Percentiles rank a stretch among this genome's conserved stretches.
Evolutionary conservation across 2,888 invertebrate species (phyloP).

Genomic region (Watsonalla cultraria): DNA sequence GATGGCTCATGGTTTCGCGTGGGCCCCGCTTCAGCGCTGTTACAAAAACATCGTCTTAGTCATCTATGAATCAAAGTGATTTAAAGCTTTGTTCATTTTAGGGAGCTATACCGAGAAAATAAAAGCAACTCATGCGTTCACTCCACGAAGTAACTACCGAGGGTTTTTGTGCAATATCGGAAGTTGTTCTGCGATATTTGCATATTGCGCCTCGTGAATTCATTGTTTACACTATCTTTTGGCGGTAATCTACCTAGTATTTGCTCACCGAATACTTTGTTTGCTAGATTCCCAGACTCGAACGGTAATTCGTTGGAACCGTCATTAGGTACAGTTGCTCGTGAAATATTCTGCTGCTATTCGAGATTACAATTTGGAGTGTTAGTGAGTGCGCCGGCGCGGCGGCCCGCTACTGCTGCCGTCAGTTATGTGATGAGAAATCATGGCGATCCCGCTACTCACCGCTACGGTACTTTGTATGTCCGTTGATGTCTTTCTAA

Average conservation of each 20-base stretch:
- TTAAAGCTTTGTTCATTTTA: constrained; percentile 40
- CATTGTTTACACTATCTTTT: constrained; percentile 70
- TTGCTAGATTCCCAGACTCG: constrained; percentile 68
- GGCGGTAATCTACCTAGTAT: constrained; percentile 66
- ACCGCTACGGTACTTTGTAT: constrained; percentile 71
- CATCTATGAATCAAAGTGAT: constrained; percentile 61
- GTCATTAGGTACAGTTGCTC: constrained; percentile 71
- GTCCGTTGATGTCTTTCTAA: constrained; percentile 61
- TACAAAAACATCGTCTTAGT: constrained; percentile 57
- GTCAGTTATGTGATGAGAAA: constrained; percentile 51
- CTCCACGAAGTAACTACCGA: constrained; percentile 24
- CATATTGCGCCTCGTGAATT: constrained; percentile 54
- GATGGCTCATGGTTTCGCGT: constrained; percentile 46
- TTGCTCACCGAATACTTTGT: constrained; percentile 55
- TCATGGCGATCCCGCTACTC: constrained; percentile 68
- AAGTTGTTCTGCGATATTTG: constrained; percentile 44
- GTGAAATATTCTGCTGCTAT: constrained; percentile 63
- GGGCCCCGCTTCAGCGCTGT: constrained; percentile 29
- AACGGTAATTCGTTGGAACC: constrained; percentile 43
- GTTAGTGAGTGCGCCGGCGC: constrained; percentile 35
- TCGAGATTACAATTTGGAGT: constrained; percentile 69
- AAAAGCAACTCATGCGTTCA: constrained; percentile 45
- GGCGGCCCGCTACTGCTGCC: constrained; percentile 17
- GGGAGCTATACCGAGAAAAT: constrained; percentile 50
- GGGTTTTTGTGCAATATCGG: not conserved